Percentiles rank a stretch among this genome's conserved stretches.
These are phyloP conservation scores for Zophobas morio DNA, from an alignment of 1,140 invertebrate genomes.

Conservation along the genomic window DNA sequence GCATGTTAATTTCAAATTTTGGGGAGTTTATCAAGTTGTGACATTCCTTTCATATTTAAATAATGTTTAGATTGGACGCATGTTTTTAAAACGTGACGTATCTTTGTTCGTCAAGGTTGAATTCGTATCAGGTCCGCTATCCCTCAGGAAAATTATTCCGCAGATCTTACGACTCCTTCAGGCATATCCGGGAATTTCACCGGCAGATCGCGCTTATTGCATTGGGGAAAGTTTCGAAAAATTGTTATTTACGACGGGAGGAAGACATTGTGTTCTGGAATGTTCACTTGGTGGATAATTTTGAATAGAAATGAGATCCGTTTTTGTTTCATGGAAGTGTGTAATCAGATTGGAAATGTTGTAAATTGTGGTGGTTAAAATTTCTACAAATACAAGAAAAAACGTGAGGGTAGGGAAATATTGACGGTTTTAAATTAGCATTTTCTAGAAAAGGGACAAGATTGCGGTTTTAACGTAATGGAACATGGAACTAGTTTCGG, in stretches of 20 bases:
- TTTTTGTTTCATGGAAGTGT: too few relatives aligned
- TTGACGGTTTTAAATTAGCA: too few relatives aligned
- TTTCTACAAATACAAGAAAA: too few relatives aligned
- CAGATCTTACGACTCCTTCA: not conserved
- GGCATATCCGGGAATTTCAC: not conserved
- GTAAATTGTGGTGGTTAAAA: too few relatives aligned
- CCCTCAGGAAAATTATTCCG: conserved; percentile 11
- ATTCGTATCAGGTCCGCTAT: conserved; percentile 8
- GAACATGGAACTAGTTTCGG: too few relatives aligned
- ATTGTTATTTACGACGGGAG: conserved; percentile 4
- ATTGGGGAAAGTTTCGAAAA: not conserved
- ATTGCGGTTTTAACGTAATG: too few relatives aligned
- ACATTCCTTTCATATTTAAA: conserved; percentile 3
- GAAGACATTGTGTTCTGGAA: not conserved
- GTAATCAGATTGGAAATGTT: too few relatives aligned
- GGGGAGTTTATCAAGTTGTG: not conserved
- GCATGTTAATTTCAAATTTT: conserved; percentile 8
- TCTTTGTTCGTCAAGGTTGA: conserved; percentile 8
- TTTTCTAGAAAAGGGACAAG: too few relatives aligned
- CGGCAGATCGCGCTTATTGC: not conserved
- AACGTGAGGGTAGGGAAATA: too few relatives aligned
- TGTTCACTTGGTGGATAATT: not conserved
- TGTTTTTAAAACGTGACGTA: not conserved
- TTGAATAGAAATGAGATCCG: too few relatives aligned
- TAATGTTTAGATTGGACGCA: not conserved